Base-by-base conservation (phyloP, 2,888 invertebrate species). In the Digitonthophagus gazella region DNA sequence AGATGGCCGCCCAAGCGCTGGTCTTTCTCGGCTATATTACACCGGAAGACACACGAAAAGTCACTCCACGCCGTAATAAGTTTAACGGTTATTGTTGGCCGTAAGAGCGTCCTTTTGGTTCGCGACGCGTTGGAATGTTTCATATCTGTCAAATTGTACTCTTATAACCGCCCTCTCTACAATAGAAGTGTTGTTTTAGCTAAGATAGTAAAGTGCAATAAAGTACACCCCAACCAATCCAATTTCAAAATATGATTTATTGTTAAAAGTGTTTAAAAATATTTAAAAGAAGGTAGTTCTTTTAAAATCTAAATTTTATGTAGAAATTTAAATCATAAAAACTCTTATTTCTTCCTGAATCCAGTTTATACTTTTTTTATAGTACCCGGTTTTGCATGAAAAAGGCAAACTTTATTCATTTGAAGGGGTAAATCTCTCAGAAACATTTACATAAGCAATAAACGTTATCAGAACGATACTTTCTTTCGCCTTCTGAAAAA, bases 391-490 rank as follows among this genome's bases (percentile, higher is more conserved):
- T 44, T 44, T 44, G 11, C 28, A 44, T 44, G 28, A 44, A 44
- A 20, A 18, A 61, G 61, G 19, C 19, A 19, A 61, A 61, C 20
- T 61, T 61, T 61, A 61, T 61, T 15, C 61, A 61, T 61, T 61
- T 61, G 19, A 19, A 3, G 57, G 20, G 61, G n/a, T 61, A 61
- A 61, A 61, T 61, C 61, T 19, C 61, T 19, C 16, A 61, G 18
- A 61, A 20, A 16, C 61, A 61, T 61, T 61, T 61, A 61, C 61
- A 61, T 61, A 61, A 61, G 61, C 18, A 61, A 61, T 61, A 61
- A 61, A 61, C 61, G 61, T 61, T 61, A 61, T 61, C 61, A 20
- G 61, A 18, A 61, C 61, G 19, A 19, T 61, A 18, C 61, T 61
- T 18, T 61, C 20, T 18, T 61, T n/a, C 61, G 61, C 61, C n/a